phyloP scores from a whole-genome alignment of 2,113 vertebrate genomes.

The Puntigrus tetrazona region DNA sequence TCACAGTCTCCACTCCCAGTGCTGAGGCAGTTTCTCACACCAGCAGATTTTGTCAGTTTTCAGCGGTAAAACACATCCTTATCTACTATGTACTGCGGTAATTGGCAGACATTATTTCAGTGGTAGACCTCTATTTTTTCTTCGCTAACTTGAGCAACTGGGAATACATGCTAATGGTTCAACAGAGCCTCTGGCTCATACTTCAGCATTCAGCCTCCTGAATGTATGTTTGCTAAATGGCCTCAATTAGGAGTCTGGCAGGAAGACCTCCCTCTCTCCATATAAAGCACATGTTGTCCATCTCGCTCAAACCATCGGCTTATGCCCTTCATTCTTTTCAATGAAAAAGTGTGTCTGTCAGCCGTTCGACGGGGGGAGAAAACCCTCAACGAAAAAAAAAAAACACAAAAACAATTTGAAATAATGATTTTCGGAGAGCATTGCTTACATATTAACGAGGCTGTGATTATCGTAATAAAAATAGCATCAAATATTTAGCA shows the following conservation, averaged over 20 bases:
- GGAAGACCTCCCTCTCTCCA: constrained; percentile 65
- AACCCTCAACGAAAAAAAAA: constrained; percentile 19
- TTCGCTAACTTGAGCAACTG: constrained; percentile 71
- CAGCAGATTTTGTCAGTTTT: constrained; percentile 28
- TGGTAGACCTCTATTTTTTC: constrained; percentile 63
- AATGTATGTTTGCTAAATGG: constrained; percentile 74
- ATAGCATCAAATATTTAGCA: constrained; percentile 79
- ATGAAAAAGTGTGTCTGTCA: constrained; percentile 44
- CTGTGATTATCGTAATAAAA: constrained; percentile 75
- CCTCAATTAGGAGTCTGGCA: constrained; percentile 72
- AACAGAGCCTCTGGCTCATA: constrained; percentile 74
- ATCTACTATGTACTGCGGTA: constrained; percentile 39
- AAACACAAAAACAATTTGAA: constrained; percentile 54
- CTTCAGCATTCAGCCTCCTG: constrained; percentile 73
- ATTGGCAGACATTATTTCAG: constrained; percentile 56
- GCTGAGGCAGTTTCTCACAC: constrained; percentile 13
- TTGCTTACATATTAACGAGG: constrained; percentile 70
- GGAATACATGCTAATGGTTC: constrained; percentile 74
- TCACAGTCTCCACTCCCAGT: constrained; percentile 7
- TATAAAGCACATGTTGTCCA: constrained; percentile 52
- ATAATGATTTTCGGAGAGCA: constrained; percentile 73
- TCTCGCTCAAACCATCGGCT: constrained; percentile 26
- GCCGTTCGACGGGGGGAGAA: neutral
- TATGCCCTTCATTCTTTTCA: constrained; percentile 49
- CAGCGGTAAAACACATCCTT: constrained; percentile 39